These are phyloP conservation scores for Seira ritae DNA, from an alignment of 2,888 invertebrate genomes.

Conservation along the genomic window DNA sequence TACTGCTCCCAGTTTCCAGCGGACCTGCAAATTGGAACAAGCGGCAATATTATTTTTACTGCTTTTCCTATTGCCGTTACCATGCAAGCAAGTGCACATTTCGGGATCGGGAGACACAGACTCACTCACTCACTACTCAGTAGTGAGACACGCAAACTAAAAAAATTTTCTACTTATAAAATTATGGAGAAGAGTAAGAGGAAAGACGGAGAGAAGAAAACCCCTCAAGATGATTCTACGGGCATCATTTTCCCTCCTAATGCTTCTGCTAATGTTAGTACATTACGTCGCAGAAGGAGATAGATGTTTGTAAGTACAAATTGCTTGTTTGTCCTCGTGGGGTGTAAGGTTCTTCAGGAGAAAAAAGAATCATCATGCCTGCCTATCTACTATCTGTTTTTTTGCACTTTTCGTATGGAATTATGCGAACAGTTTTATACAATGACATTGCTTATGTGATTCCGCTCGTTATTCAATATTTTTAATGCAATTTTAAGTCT, in stretches of 20 bases:
- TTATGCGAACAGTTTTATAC: too few species aligned
- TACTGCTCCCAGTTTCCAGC: slow-evolving; percentile 26
- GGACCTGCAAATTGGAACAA: slow-evolving; percentile 60
- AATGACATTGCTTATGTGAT: too few species aligned
- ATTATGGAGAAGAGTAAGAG: neutral
- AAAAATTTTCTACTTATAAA: neutral
- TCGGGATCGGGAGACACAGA: slow-evolving; percentile 22
- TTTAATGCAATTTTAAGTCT: too few species aligned
- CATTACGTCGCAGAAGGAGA: slow-evolving; percentile 21
- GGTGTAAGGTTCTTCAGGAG: neutral
- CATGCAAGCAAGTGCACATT: neutral
- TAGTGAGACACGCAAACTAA: neutral
- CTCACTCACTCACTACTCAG: too few species aligned
- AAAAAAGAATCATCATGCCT: too few species aligned
- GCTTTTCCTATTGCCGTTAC: neutral
- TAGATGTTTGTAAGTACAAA: slow-evolving; percentile 17
- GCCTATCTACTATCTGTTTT: too few species aligned
- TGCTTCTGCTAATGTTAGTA: slow-evolving; percentile 33
- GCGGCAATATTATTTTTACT: slow-evolving; percentile 47
- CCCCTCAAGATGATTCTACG: slow-evolving; percentile 51
- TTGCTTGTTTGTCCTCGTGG: neutral
- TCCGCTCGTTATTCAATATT: too few species aligned
- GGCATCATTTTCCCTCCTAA: slow-evolving; percentile 42
- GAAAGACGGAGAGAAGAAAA: neutral
- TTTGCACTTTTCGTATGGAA: too few species aligned